Evolutionary conservation across 1,140 invertebrate species (phyloP), one percentile per base, ranked within the genome.

Genomic region (Heterodera carotae): DNA sequence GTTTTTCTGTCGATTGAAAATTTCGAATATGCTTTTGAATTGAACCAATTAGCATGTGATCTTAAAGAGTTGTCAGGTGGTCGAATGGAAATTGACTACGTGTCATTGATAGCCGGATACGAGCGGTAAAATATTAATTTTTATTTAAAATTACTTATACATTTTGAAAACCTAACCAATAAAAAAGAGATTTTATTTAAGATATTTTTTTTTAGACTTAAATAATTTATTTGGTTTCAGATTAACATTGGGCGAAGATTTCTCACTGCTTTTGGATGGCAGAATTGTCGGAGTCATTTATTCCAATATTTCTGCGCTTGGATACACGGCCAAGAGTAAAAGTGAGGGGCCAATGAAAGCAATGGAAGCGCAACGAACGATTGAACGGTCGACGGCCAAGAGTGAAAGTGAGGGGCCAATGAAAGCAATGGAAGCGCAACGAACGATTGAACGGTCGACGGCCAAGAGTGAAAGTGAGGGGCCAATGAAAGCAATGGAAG

Each of bases 401-500:
- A n/a, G n/a, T n/a, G n/a, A n/a, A n/a, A n/a, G n/a, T n/a, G n/a
- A n/a, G n/a, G n/a, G n/a, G n/a, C n/a, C n/a, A n/a, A n/a, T n/a
- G n/a, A n/a, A n/a, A n/a, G 94, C 95, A 85, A 98, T 95, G 95
- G 91, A 92, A 76, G 91, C 92, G 0, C 89, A 95, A 62, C 90
- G 96, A 15, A 84, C 92, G 59, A 93, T 98, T 64, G 39, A 43
- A 43, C 39, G 39, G 15, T 43, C 39, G 15, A 43, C 39, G 39
- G 39, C 39, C 2, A 43, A n/a, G n/a, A n/a, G n/a, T n/a, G n/a
- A n/a, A n/a, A n/a, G n/a, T n/a, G n/a, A n/a, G n/a, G n/a, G n/a
- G n/a, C n/a, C n/a, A n/a, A n/a, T n/a, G n/a, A n/a, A n/a, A n/a
- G 94, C 95, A 85, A 98, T 95, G 95, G 91, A 92, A 76, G 91